These are phyloP conservation scores for Ptilonorhynchus violaceus DNA, from an alignment of 2,113 vertebrate species.

Conservation along the genomic window DNA sequence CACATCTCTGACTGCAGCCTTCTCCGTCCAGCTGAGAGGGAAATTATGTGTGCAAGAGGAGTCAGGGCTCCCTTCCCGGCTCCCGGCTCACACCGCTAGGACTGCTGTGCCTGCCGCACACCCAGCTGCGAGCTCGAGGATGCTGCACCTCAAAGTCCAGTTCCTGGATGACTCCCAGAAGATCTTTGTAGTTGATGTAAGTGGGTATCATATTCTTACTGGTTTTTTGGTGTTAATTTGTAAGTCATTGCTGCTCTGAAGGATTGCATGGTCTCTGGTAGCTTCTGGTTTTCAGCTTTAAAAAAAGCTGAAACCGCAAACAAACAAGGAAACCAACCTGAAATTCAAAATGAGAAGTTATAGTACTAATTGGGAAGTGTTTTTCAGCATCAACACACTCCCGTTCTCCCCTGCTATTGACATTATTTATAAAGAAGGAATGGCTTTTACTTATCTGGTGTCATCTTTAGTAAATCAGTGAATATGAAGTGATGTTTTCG, in stretches of 20 bases:
- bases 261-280: background rate
- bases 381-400: background rate
- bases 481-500: background rate
- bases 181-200: conserved; percentile 85
- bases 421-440: background rate
- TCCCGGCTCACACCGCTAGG: conserved; percentile 4
- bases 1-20: background rate
- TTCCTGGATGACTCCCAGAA: conserved; percentile 84
- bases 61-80: conserved; percentile 7
- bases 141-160: conserved; percentile 83
- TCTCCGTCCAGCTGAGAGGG: conserved; percentile 59
- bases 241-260: conserved; percentile 5
- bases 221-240: background rate
- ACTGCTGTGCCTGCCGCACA: background rate
- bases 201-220: conserved; percentile 55
- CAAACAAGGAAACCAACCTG: background rate
- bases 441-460: background rate
- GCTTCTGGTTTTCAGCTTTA: background rate
- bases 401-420: background rate
- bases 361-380: background rate
- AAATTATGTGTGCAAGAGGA: conserved; percentile 37
- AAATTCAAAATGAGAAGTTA: background rate
- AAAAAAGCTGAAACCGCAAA: background rate
- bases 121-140: conserved; percentile 49
- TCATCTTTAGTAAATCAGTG: background rate